Conservation (phyloP, 2,113 vertebrate genomes). For the Elephas maximus region DNA sequence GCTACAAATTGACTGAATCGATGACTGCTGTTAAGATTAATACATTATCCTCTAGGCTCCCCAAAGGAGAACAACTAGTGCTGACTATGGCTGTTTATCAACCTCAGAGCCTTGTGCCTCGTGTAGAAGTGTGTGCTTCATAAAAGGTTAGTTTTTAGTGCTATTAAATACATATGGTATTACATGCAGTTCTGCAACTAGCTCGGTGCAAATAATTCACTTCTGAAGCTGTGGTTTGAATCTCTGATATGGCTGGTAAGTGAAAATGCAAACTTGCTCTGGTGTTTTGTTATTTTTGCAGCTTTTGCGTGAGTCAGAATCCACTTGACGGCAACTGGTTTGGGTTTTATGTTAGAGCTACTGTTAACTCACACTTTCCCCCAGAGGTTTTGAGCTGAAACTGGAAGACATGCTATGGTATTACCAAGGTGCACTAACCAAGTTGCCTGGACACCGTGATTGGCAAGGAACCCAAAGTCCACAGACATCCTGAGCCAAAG, state of each 20-base stretch:
- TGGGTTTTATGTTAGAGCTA: background rate
- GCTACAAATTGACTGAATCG: conserved; percentile 26
- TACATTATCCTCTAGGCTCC: background rate
- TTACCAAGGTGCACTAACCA: background rate
- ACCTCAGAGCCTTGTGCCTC: background rate
- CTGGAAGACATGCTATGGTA: fast-evolving
- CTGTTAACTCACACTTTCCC: background rate
- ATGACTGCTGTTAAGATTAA: background rate
- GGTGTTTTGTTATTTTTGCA: background rate
- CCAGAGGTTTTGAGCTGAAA: background rate
- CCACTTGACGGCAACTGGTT: background rate
- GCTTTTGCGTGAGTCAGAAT: background rate
- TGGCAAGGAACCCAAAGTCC: background rate
- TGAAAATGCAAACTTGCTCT: background rate
- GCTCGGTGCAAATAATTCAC: conserved; percentile 24
- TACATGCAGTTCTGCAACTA: background rate
- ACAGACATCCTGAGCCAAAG: background rate
- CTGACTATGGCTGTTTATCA: background rate
- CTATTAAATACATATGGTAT: background rate
- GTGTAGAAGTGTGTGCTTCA: background rate
- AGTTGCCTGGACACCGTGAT: background rate
- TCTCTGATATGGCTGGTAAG: background rate
- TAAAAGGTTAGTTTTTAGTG: background rate
- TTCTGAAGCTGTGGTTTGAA: background rate
- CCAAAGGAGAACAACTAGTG: background rate